Conservation (phyloP, 2,113 vertebrate genomes). For the Calcarius ornatus region DNA sequence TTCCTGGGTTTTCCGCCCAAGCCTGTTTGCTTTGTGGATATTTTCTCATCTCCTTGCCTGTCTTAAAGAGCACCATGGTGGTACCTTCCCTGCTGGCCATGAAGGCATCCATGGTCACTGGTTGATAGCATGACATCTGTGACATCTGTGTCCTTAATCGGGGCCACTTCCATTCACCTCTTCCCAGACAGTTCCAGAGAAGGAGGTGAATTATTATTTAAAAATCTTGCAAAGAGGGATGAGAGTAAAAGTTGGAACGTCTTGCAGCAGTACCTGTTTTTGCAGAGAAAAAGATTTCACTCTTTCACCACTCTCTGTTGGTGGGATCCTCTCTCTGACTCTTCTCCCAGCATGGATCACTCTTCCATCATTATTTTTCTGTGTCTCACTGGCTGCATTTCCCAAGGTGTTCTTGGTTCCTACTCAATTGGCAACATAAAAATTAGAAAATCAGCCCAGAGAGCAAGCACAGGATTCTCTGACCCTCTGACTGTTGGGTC, state of each 20-base stretch:
- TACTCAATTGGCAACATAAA: neutral
- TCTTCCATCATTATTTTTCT: neutral
- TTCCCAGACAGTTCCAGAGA: neutral
- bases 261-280: slow-evolving; percentile 12
- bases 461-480: neutral
- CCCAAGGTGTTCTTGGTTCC: slow-evolving; percentile 14
- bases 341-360: slow-evolving; percentile 4
- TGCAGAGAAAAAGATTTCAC: neutral
- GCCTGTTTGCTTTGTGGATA: neutral
- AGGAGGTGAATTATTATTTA: neutral
- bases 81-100: neutral
- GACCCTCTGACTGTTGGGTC: neutral
- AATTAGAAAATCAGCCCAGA: neutral
- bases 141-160: slow-evolving; percentile 41
- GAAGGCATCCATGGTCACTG: neutral
- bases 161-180: slow-evolving; percentile 30
- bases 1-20: neutral
- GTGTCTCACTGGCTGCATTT: slow-evolving; percentile 5
- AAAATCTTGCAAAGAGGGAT: neutral
- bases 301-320: neutral
- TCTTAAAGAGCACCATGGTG: neutral
- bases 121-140: neutral
- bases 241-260: neutral
- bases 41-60: neutral
- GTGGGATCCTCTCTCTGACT: neutral